Percentiles rank a stretch among this genome's conserved stretches.
Conservation (phyloP, 2,113 vertebrate genomes). For the Microtus ochrogaster region DNA sequence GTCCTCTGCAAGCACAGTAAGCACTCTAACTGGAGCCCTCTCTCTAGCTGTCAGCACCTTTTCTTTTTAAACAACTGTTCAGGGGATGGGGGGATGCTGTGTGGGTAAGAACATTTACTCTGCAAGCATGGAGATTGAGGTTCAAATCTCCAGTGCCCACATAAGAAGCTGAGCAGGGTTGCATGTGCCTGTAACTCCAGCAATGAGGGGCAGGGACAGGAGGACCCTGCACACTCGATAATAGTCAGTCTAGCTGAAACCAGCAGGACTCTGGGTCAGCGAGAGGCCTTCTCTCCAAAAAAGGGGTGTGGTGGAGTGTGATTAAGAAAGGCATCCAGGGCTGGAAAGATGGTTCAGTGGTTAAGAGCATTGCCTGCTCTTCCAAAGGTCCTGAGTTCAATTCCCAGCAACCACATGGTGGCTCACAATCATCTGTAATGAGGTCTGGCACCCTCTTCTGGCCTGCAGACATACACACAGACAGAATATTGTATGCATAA, state of each 20-base stretch:
- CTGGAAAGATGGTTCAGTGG: too few species aligned
- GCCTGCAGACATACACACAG: too few species aligned
- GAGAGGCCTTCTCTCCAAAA: not conserved
- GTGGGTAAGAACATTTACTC: not conserved
- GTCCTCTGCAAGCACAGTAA: not conserved
- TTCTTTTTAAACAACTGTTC: not conserved
- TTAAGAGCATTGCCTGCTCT: too few species aligned
- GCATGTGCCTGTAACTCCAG: not conserved
- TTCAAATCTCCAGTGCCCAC: not conserved
- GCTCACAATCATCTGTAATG: too few species aligned
- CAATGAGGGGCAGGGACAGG: not conserved
- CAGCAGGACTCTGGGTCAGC: not conserved
- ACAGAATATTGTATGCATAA: too few species aligned
- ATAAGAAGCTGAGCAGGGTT: not conserved
- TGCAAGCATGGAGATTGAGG: not conserved
- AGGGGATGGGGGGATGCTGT: not conserved
- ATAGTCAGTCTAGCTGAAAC: too few species aligned
- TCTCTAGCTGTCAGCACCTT: not conserved
- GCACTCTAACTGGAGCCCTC: too few species aligned
- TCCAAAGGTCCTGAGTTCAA: too few species aligned
- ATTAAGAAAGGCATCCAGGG: too few species aligned
- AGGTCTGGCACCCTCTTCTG: too few species aligned
- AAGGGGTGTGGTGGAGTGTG: not conserved
- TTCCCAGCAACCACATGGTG: too few species aligned
- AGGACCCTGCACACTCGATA: not conserved